Evolutionary conservation across 2,113 vertebrate genomes (phyloP).

Genomic region (Anhinga rufa): DNA sequence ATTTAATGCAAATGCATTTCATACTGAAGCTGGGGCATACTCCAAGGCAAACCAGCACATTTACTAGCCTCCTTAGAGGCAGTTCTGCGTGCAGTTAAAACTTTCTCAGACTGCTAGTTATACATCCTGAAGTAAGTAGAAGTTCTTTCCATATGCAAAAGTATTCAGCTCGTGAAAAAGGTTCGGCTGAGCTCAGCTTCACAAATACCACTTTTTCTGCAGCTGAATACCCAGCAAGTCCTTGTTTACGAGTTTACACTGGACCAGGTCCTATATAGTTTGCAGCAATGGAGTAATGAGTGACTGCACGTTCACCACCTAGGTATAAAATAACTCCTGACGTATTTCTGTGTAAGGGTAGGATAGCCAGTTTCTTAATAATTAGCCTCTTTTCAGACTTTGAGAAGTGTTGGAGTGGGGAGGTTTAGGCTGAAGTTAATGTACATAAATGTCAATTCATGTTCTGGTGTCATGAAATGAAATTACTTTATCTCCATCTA

Average conservation of each 20-base stretch:
- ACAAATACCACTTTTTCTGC: neutral
- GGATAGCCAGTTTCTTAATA: constrained; percentile 6
- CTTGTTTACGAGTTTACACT: constrained; percentile 14
- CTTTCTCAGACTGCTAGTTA: neutral
- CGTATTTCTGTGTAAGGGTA: neutral
- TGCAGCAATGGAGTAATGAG: neutral
- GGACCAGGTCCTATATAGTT: neutral
- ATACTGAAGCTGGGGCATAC: neutral
- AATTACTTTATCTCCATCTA: neutral
- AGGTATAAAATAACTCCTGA: neutral
- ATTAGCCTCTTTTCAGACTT: neutral
- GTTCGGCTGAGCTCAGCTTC: neutral
- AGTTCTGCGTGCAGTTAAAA: neutral
- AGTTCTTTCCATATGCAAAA: neutral
- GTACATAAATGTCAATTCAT: neutral
- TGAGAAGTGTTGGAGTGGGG: neutral
- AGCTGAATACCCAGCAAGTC: neutral
- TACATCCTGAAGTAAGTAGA: neutral
- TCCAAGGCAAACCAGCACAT: neutral
- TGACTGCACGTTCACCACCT: neutral
- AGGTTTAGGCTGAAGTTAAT: neutral
- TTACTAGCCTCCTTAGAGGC: neutral
- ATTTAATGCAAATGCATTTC: neutral
- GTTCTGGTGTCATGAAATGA: neutral
- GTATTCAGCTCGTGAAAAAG: neutral